Percentiles rank a stretch among this genome's conserved stretches.
phyloP scores from a whole-genome alignment of 2,113 vertebrate species.

The Mixornis gularis region DNA sequence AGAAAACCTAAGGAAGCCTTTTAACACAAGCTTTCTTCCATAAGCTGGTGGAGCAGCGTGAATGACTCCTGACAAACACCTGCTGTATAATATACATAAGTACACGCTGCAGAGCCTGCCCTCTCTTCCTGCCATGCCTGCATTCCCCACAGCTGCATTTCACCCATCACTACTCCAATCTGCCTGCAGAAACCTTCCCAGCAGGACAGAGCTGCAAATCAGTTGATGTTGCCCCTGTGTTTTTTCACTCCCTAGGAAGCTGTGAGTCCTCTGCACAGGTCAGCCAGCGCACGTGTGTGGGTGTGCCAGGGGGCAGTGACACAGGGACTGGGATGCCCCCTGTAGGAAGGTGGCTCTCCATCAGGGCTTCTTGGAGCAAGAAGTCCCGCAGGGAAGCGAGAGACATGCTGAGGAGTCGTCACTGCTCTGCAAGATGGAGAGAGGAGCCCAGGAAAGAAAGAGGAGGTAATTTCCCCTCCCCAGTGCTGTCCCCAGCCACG shows the following conservation, averaged over 20 bases:
- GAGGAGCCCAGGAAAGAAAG: not conserved
- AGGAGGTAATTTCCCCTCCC: rapidly evolving
- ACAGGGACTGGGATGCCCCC: not conserved
- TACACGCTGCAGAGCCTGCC: not conserved
- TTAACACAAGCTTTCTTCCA: not conserved
- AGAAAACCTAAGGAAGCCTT: not conserved
- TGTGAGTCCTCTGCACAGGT: not conserved
- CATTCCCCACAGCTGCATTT: not conserved
- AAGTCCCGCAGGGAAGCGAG: not conserved
- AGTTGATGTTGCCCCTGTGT: not conserved
- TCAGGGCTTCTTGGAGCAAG: not conserved
- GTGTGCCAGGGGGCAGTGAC: not conserved
- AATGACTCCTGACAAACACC: not conserved
- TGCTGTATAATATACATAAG: not conserved
- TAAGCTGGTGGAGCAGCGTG: not conserved
- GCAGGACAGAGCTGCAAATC: not conserved
- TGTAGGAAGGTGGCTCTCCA: not conserved
- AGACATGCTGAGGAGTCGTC: not conserved
- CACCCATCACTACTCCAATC: not conserved
- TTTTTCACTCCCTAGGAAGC: not conserved
- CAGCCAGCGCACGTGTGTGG: rapidly evolving
- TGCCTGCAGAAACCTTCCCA: not conserved
- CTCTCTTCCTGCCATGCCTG: not conserved
- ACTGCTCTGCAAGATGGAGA: not conserved
- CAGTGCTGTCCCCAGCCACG: not conserved